These are phyloP conservation scores for Zosterops borbonicus DNA, from an alignment of 2,113 vertebrate genomes.

Conservation along the genomic window DNA sequence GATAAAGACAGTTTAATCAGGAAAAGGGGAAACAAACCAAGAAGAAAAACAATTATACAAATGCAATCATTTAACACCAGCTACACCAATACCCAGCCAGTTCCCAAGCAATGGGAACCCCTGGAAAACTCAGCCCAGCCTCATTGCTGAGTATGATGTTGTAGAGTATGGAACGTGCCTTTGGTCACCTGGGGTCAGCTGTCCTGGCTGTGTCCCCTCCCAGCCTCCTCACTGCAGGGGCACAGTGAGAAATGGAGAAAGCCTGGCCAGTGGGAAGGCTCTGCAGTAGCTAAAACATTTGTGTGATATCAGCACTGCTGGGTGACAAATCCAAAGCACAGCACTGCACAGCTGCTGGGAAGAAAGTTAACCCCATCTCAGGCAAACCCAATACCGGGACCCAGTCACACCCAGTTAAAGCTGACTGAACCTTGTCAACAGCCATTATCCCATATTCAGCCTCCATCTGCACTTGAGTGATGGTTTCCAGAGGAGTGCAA, in stretches of 20 bases:
- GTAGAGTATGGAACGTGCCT: fast-evolving
- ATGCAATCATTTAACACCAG: neutral
- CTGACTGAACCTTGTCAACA: neutral
- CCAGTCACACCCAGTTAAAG: neutral
- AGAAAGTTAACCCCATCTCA: neutral
- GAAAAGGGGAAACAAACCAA: neutral
- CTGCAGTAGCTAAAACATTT: neutral
- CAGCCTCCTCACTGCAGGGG: neutral
- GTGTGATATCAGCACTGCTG: neutral
- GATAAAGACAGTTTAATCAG: neutral
- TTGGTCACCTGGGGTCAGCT: neutral
- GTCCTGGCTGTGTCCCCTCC: neutral
- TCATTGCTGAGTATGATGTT: neutral
- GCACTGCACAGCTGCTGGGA: neutral
- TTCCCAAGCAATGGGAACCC: neutral
- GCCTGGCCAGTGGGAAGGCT: neutral
- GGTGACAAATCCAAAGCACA: neutral
- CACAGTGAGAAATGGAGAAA: neutral
- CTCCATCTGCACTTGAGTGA: neutral
- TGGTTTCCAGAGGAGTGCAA: neutral
- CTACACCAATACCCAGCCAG: neutral
- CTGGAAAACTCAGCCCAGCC: neutral
- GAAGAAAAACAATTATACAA: neutral
- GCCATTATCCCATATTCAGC: neutral
- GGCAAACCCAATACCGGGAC: neutral